phyloP scores from a whole-genome alignment of 2,113 vertebrate species.

The Oryctolagus cuniculus region mOryCun1.1 NC_091434.1:136004501-136005000 shows the following conservation, averaged over 20 bases:
- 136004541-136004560: constrained; percentile 48
- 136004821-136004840: not conserved
- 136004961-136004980: constrained; percentile 63
- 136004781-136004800: not conserved
- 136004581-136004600: too few species aligned
- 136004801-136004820: not conserved
- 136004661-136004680: not conserved
- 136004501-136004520: not conserved
- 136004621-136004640: not conserved
- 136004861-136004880: not conserved
- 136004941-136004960: not conserved
- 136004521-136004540: constrained; percentile 34
- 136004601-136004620: not conserved
- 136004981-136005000: constrained; percentile 76
- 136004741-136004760: not conserved
- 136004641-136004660: constrained; percentile 1
- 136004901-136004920: not conserved
- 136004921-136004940: not conserved
- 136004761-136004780: not conserved
- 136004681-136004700: not conserved
- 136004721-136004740: not conserved
- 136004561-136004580: not conserved
- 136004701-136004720: not conserved
- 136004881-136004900: not conserved
- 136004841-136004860: not conserved